Evolutionary conservation across 2,888 invertebrate species (phyloP).

Genomic region (Caenorhabditis plicata): DNA sequence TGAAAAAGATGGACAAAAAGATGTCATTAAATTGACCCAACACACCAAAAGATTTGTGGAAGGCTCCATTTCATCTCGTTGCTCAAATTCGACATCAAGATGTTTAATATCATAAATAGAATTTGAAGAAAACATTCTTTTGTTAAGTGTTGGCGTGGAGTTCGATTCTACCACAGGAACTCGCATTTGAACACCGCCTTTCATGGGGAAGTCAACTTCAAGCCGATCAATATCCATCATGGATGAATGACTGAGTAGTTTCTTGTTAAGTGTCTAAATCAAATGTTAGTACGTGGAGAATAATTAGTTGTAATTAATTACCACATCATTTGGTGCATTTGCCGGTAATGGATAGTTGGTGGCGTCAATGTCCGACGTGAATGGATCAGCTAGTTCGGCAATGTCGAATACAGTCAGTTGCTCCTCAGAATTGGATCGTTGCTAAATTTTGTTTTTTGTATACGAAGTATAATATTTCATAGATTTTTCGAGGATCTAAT

Average conservation of each 20-base stretch:
- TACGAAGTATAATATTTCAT: no score
- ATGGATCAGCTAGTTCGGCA: constrained; percentile 8
- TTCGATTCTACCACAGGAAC: neutral
- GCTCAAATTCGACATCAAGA: constrained; percentile 4
- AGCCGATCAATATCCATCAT: constrained; percentile 2
- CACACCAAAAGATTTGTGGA: neutral
- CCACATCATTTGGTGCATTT: constrained; percentile 24
- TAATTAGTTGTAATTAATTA: neutral
- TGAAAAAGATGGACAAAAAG: no score
- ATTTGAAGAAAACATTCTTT: constrained; percentile 19
- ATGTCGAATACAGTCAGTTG: constrained; percentile 14
- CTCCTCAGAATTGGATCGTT: neutral
- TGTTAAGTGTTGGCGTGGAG: constrained; percentile 8
- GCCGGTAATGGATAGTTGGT: neutral
- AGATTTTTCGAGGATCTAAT: no score
- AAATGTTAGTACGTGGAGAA: neutral
- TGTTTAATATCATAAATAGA: constrained; percentile 24
- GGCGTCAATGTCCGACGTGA: neutral
- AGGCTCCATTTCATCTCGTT: neutral
- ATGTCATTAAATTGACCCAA: no score
- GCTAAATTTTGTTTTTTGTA: neutral
- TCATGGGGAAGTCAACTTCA: neutral
- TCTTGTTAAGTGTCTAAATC: constrained; percentile 22
- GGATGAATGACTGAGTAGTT: constrained; percentile 5
- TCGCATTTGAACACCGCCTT: neutral